These are phyloP conservation scores for Trichopria drosophilae DNA, from an alignment of 2,888 invertebrate species.

Conservation along the genomic window DNA sequence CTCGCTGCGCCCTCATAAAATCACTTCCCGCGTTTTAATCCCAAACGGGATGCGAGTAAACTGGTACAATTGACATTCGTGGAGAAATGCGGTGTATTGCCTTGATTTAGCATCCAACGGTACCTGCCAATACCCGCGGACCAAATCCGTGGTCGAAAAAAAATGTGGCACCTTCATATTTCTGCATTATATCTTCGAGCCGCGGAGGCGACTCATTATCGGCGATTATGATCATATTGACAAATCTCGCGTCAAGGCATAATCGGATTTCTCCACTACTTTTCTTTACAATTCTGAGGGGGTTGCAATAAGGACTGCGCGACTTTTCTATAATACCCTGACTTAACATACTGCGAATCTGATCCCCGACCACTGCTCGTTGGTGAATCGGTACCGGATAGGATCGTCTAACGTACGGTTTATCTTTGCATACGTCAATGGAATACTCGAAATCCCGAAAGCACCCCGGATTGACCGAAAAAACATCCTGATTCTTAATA, in stretches of 20 bases:
- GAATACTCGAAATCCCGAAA: not conserved
- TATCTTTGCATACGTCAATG: not conserved
- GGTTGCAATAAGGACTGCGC: not conserved
- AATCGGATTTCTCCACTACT: conserved; percentile 39
- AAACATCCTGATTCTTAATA: not conserved
- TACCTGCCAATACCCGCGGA: conserved; percentile 7
- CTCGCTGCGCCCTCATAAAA: conserved; percentile 8
- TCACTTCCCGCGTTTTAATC: conserved; percentile 1
- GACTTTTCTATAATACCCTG: not conserved
- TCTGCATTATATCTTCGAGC: conserved; percentile 25
- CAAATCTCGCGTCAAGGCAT: conserved; percentile 44
- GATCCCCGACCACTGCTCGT: not conserved
- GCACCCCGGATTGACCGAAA: not conserved
- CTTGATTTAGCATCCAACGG: not conserved
- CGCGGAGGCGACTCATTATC: conserved; percentile 40
- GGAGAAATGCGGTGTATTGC: conserved; percentile 10
- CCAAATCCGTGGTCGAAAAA: conserved; percentile 60
- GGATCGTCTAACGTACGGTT: too few species aligned
- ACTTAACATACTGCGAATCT: not conserved
- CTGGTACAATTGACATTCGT: not conserved
- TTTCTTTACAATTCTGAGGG: conserved; percentile 21
- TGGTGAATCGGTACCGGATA: not conserved
- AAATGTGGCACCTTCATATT: conserved; percentile 24
- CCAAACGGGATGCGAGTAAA: conserved; percentile 6
- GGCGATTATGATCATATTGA: conserved; percentile 41